These are phyloP conservation scores for Ochropleura plecta DNA, from an alignment of 2,888 invertebrate genomes.

Conservation along the genomic window DNA sequence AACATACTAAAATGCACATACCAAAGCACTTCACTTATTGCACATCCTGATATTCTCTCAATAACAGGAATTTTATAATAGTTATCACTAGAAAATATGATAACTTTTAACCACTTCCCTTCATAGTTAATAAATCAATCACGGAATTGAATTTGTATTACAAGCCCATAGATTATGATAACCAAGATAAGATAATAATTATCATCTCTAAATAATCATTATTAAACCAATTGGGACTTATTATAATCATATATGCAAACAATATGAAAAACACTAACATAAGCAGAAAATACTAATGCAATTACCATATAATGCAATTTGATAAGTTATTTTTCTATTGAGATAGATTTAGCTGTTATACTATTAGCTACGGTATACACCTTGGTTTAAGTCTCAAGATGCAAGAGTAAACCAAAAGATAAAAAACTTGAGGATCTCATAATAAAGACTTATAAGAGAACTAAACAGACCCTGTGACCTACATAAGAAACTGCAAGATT, in stretches of 20 bases:
- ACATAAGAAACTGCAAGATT: conserved; percentile 45
- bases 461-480: conserved; percentile 52
- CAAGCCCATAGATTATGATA: conserved; percentile 15
- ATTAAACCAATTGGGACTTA: conserved; percentile 3
- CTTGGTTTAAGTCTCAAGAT: neutral
- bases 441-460: neutral
- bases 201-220: conserved; percentile 17
- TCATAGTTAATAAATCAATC: conserved; percentile 8
- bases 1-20: neutral
- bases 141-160: conserved; percentile 10
- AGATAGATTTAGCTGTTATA: conserved; percentile 11
- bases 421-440: conserved; percentile 16
- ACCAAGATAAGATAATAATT: conserved; percentile 27
- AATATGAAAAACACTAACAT: conserved; percentile 19
- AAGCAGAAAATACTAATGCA: conserved; percentile 44
- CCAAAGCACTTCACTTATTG: neutral
- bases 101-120: conserved; percentile 23
- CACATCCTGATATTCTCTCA: neutral
- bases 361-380: neutral
- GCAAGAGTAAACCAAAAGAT: neutral
- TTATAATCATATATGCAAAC: conserved; percentile 30
- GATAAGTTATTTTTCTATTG: conserved; percentile 4
- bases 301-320: conserved; percentile 29
- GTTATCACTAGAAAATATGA: conserved; percentile 2
- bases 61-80: neutral